Percentiles rank a stretch among this genome's conserved stretches.
Evolutionary conservation across 1,140 invertebrate species (phyloP).

Genomic region (Drosophila tsacasi): DNA sequence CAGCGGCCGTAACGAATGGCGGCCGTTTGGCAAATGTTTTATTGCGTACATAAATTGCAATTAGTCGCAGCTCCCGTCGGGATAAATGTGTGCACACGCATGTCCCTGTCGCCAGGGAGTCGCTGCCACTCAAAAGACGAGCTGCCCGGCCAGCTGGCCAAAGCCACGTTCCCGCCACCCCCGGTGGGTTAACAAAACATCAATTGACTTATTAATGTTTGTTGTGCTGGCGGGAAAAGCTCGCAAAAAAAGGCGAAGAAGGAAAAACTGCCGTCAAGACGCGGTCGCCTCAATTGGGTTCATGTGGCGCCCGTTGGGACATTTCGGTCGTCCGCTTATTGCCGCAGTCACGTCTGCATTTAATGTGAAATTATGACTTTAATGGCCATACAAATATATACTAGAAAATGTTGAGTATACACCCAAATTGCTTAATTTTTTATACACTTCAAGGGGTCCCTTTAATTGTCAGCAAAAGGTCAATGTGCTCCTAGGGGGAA

Average conservation of each 20-base stretch:
- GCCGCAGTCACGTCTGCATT: conserved; percentile 75
- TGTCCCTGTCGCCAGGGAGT: conserved; percentile 60
- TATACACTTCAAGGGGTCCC: conserved; percentile 9
- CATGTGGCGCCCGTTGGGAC: conserved; percentile 64
- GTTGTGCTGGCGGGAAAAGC: conserved; percentile 29
- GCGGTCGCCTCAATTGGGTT: conserved; percentile 51
- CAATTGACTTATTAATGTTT: conserved; percentile 84
- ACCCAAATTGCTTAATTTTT: conserved; percentile 39
- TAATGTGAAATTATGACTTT: conserved; percentile 82
- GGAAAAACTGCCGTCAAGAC: conserved; percentile 21
- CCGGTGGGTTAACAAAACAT: conserved; percentile 79
- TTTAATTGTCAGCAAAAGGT: conserved; percentile 56
- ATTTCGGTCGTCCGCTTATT: conserved; percentile 15
- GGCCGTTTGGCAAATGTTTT: conserved; percentile 78
- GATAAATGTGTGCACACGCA: conserved; percentile 78
- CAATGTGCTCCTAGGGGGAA: neutral
- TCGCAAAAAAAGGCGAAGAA: conserved; percentile 25
- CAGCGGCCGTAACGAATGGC: conserved; percentile 66
- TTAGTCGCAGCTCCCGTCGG: conserved; percentile 72
- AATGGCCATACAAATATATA: conserved; percentile 58
- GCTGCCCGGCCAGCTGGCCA: conserved; percentile 40
- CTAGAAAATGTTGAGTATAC: conserved; percentile 23
- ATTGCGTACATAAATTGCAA: conserved; percentile 83
- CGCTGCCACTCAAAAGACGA: conserved; percentile 50
- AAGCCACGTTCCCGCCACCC: conserved; percentile 7